A percentile compares a stretch with the other conserved stretches of the same genome.
These are phyloP conservation scores for Chiridota heheva DNA, from an alignment of 35 echinoderm and acorn worm species.

Conservation along the genomic window DNA sequence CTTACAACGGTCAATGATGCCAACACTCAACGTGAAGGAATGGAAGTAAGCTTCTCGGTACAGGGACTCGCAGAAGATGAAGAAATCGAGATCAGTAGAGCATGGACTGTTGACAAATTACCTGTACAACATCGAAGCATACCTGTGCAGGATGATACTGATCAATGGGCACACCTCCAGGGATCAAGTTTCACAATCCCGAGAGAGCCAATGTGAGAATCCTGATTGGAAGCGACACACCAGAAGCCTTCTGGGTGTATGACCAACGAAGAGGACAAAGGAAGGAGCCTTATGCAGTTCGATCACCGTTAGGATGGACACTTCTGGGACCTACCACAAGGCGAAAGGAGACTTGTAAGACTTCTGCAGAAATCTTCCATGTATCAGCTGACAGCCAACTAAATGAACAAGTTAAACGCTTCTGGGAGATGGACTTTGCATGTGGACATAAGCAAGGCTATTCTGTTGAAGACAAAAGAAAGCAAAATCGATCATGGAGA, in stretches of 20 bases:
- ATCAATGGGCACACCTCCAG: slow-evolving; percentile 23
- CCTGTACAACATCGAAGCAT: slow-evolving; percentile 17
- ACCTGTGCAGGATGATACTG: slow-evolving; percentile 14
- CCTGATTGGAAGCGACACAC: slow-evolving; percentile 46
- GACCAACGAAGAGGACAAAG: slow-evolving; percentile 28
- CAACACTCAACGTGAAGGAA: not conserved
- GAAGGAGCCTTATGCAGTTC: slow-evolving; percentile 45
- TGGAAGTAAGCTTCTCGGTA: slow-evolving; percentile 1
- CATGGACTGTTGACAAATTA: slow-evolving; percentile 39
- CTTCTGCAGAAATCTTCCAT: not conserved
- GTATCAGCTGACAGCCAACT: not conserved
- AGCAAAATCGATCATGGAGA: slow-evolving; percentile 6
- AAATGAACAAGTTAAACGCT: not conserved
- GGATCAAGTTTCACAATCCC: slow-evolving; percentile 4
- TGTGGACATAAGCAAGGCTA: not conserved
- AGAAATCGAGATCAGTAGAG: slow-evolving; percentile 9
- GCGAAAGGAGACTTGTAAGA: not conserved
- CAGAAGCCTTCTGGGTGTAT: slow-evolving; percentile 50
- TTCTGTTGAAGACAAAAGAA: slow-evolving; percentile 51
- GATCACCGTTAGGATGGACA: slow-evolving; percentile 44
- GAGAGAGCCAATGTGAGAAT: not conserved
- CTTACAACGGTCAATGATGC: slow-evolving; percentile 6
- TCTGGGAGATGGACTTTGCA: not conserved
- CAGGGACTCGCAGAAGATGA: slow-evolving; percentile 5
- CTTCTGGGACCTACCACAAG: slow-evolving; percentile 17